phyloP scores from a whole-genome alignment of 1,140 invertebrate species.

The Aphelinus atriplicis region DNA sequence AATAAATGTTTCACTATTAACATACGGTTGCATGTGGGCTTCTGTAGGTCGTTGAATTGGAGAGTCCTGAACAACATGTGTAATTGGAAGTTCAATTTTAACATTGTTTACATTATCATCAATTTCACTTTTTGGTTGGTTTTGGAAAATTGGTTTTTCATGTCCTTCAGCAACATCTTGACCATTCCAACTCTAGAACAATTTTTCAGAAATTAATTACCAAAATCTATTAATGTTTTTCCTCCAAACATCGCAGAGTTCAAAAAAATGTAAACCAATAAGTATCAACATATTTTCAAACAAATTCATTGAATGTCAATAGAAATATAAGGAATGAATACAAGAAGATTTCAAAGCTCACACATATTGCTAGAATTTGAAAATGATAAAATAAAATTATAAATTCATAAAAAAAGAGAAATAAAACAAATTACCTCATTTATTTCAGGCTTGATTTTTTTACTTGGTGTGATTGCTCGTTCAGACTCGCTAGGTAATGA shows the following conservation, averaged over 20 bases:
- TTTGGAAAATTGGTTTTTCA: conserved; percentile 62
- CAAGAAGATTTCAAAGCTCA: too few species aligned
- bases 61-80: conserved; percentile 46
- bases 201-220: too few species aligned
- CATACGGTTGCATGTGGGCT: conserved; percentile 49
- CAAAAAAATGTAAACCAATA: too few species aligned
- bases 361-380: not conserved
- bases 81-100: conserved; percentile 56
- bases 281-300: conserved; percentile 10
- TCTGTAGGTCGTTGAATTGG: conserved; percentile 47
- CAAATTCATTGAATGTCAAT: not conserved
- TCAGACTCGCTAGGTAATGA: conserved; percentile 64
- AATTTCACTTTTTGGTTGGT: conserved; percentile 66
- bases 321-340: not conserved
- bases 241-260: too few species aligned
- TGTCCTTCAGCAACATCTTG: conserved; percentile 62
- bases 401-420: conserved; percentile 2
- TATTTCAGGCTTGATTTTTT: conserved; percentile 57
- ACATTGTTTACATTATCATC: conserved; percentile 47
- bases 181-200: conserved; percentile 59
- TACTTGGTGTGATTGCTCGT: conserved; percentile 60
- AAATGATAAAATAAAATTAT: conserved; percentile 25
- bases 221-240: too few species aligned
- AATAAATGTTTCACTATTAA: conserved; percentile 67
- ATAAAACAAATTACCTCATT: conserved; percentile 53